A percentile compares a stretch with the other conserved stretches of the same genome.
These are phyloP conservation scores for Neotoxoptera formosana DNA, from an alignment of 1,140 invertebrate genomes.

Conservation along the genomic window DNA sequence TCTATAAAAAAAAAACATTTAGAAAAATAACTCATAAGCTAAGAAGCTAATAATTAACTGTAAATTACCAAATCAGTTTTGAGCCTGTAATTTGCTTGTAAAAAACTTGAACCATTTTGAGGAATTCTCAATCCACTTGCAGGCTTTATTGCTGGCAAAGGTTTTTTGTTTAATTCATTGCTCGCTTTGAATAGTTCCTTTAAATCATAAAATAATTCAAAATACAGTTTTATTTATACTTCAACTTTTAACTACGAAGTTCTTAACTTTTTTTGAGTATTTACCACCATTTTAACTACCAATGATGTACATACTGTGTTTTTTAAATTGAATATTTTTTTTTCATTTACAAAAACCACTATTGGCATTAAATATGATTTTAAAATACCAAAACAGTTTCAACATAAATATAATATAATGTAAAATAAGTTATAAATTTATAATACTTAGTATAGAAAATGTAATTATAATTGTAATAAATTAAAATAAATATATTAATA, in stretches of 20 bases:
- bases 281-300: not conserved
- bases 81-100: not conserved
- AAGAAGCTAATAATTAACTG: not conserved
- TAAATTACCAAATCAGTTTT: not conserved
- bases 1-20: not conserved
- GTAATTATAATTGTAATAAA: too few relatives aligned
- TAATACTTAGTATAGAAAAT: too few relatives aligned
- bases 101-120: not conserved
- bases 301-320: not conserved
- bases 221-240: not conserved
- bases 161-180: slow-evolving; percentile 1
- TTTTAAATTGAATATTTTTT: too few relatives aligned
- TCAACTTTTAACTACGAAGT: not conserved
- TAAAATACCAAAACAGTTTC: not conserved
- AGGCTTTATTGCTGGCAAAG: not conserved
- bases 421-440: too few relatives aligned
- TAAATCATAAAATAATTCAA: not conserved
- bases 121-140: not conserved
- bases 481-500: too few relatives aligned
- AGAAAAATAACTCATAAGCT: not conserved
- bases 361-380: not conserved
- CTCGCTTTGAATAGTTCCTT: not conserved
- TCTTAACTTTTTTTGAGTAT: not conserved
- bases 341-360: not conserved
- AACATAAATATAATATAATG: not conserved